phyloP scores from a whole-genome alignment of 2,797 vertebrate genomes.

The Myotis planiceps region DNA sequence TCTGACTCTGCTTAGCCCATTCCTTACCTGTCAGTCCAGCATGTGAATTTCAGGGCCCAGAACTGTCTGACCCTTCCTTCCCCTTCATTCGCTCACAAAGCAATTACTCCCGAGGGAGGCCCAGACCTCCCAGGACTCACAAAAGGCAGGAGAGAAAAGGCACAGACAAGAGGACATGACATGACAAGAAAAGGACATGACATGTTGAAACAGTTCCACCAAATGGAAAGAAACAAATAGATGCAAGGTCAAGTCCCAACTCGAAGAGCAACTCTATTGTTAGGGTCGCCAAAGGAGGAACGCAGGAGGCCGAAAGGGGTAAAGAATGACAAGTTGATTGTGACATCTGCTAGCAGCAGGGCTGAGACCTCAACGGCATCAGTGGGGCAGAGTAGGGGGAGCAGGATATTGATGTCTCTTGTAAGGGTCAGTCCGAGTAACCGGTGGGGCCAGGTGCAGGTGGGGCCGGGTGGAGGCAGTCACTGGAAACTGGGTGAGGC shows the following conservation, averaged over 20 bases:
- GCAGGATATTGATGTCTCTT: no score
- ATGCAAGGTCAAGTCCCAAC: neutral
- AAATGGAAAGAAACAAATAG: neutral
- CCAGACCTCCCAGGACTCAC: neutral
- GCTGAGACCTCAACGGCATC: no score
- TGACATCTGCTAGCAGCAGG: no score
- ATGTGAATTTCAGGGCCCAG: neutral
- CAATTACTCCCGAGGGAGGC: neutral
- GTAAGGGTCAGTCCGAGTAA: no score
- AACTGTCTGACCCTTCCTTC: neutral
- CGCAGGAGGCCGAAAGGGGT: no score
- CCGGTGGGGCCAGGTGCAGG: no score
- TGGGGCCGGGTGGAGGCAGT: no score
- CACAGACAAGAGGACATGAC: neutral
- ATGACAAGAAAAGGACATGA: neutral
- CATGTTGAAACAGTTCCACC: neutral
- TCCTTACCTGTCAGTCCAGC: neutral
- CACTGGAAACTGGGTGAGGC: no score
- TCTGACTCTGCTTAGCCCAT: neutral
- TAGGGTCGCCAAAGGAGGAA: no score
- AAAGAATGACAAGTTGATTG: no score
- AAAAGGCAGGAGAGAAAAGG: neutral
- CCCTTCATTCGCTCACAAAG: neutral
- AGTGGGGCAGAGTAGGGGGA: no score
- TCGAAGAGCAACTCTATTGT: neutral